These are phyloP conservation scores for Linepithema humile DNA, from an alignment of 1,140 invertebrate species.

Conservation along the genomic window DNA sequence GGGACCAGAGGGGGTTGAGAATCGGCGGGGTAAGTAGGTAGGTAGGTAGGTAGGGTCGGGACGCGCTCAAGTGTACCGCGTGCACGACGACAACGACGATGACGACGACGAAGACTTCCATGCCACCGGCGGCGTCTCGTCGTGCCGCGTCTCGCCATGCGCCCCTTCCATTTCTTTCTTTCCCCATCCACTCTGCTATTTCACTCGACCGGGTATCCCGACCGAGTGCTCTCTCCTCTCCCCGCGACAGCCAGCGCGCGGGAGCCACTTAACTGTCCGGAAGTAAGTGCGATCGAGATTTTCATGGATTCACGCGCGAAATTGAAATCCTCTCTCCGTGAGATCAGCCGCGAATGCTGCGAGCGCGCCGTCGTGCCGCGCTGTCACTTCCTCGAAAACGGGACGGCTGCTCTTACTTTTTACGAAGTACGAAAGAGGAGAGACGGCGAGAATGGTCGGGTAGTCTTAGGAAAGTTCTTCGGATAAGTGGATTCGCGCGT, in stretches of 20 bases:
- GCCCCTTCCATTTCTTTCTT: neutral
- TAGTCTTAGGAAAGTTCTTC: constrained; percentile 25
- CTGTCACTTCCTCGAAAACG: neutral
- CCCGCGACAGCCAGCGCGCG: neutral
- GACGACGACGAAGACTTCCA: constrained; percentile 8
- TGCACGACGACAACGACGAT: constrained; percentile 15
- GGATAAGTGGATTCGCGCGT: neutral
- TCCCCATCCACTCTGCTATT: constrained; percentile 9
- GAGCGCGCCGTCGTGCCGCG: neutral
- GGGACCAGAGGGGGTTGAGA: constrained; percentile 64
- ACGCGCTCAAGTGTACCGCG: neutral
- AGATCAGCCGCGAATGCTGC: constrained; percentile 6
- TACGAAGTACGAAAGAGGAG: constrained; percentile 43
- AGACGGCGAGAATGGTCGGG: constrained; percentile 1
- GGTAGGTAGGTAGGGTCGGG: constrained; percentile 4
- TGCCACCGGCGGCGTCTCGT: neutral
- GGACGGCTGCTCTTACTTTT: constrained; percentile 33
- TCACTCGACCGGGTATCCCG: too few species aligned
- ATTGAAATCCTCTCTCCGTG: constrained; percentile 28
- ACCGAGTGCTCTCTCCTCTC: neutral
- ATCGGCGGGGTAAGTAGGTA: constrained; percentile 17
- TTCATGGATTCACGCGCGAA: constrained; percentile 57
- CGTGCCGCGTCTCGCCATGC: neutral
- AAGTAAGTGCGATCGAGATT: constrained; percentile 56
- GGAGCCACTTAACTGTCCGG: constrained; percentile 50